phyloP scores from a whole-genome alignment of 2,888 invertebrate species.

The Theodoxus fluviatilis region DNA sequence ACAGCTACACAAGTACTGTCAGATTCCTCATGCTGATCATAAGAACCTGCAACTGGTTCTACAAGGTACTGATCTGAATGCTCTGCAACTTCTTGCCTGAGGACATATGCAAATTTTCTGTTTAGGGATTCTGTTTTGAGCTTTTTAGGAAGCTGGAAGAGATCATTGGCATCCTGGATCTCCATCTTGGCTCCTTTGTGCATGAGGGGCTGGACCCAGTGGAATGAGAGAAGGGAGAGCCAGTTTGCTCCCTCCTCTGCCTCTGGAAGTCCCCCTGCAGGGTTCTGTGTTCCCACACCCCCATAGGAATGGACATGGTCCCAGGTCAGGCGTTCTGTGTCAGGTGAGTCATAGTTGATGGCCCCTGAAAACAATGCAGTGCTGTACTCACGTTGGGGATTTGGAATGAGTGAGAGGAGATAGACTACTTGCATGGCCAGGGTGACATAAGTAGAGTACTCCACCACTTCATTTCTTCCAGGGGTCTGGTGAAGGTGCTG shows the following conservation, averaged over 20 bases:
- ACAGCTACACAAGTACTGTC: constrained; percentile 30
- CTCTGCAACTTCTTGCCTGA: constrained; percentile 12
- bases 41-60: constrained; percentile 18
- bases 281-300: constrained; percentile 18
- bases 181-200: constrained; percentile 62
- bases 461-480: constrained; percentile 42
- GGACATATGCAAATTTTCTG: constrained; percentile 41
- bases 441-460: constrained; percentile 46
- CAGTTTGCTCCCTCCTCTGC: constrained; percentile 77
- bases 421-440: constrained; percentile 73
- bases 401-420: constrained; percentile 76
- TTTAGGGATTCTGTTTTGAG: constrained; percentile 50
- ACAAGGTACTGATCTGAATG: constrained; percentile 10
- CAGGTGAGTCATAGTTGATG: constrained; percentile 40
- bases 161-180: constrained; percentile 69
- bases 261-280: constrained; percentile 27
- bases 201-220: constrained; percentile 88
- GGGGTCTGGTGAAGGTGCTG: constrained; percentile 38
- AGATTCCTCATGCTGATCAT: background rate
- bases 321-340: constrained; percentile 41
- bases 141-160: constrained; percentile 55
- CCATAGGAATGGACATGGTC: constrained; percentile 34
- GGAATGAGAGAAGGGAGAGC: constrained; percentile 80
- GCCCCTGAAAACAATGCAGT: constrained; percentile 27
- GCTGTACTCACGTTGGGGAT: constrained; percentile 35